These are phyloP conservation scores for Crenichthys baileyi DNA, from an alignment of 2,797 vertebrate species.

Conservation along the genomic window DNA sequence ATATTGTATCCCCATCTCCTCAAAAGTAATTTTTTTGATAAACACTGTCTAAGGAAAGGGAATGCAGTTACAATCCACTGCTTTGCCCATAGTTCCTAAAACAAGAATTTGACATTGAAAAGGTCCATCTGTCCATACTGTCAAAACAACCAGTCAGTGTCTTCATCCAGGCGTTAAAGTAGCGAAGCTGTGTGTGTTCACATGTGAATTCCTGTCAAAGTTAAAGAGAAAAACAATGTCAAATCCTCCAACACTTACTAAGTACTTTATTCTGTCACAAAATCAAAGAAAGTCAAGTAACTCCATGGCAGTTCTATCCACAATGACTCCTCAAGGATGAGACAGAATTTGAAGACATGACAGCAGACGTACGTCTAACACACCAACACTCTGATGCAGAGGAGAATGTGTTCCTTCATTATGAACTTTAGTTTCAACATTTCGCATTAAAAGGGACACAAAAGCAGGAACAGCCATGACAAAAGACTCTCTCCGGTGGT, in stretches of 20 bases:
- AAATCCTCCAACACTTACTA: background rate
- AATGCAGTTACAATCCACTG: background rate
- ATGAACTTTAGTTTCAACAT: background rate
- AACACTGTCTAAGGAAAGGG: background rate
- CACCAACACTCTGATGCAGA: background rate
- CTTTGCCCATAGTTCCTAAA: constrained; percentile 13
- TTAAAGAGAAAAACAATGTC: constrained; percentile 5
- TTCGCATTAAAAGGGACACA: background rate
- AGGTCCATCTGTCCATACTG: constrained; percentile 17
- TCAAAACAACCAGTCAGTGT: constrained; percentile 18
- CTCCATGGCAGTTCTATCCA: background rate
- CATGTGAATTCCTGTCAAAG: constrained; percentile 2
- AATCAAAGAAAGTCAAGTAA: background rate
- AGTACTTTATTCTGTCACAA: constrained; percentile 2
- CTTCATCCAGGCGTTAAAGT: constrained; percentile 21
- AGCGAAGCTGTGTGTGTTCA: constrained; percentile 14
- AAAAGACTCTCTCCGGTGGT: background rate
- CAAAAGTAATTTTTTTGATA: background rate
- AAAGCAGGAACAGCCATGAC: background rate
- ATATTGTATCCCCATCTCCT: background rate
- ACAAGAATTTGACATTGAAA: constrained; percentile 24
- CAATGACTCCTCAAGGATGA: constrained; percentile 1
- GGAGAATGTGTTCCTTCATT: background rate
- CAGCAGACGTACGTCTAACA: background rate
- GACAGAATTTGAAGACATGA: background rate